A percentile compares a stretch with the other conserved stretches of the same genome.
These are phyloP conservation scores for Nysson spinosus DNA, from an alignment of 2,888 invertebrate genomes.

Conservation along the genomic window DNA sequence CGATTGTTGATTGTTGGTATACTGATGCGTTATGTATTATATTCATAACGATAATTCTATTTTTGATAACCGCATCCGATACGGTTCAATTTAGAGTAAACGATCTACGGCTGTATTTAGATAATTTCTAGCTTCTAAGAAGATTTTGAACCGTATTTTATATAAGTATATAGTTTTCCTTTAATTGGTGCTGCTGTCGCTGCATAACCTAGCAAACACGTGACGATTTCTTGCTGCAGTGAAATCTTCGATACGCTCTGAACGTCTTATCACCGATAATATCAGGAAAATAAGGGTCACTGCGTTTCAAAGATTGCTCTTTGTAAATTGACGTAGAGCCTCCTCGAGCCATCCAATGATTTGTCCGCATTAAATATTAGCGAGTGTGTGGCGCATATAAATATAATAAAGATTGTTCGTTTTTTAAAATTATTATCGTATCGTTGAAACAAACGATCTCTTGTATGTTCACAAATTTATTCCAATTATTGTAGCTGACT, in stretches of 20 bases:
- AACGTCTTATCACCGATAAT: too few species aligned
- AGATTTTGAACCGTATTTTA: constrained; percentile 7
- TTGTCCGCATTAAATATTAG: constrained; percentile 33
- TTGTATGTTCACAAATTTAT: constrained; percentile 54
- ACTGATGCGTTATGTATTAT: constrained; percentile 42
- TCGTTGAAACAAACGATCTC: constrained; percentile 50
- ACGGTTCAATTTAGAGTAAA: constrained; percentile 40
- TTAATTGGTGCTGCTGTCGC: constrained; percentile 28
- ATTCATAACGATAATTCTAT: constrained; percentile 49
- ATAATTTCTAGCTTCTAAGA: constrained; percentile 41
- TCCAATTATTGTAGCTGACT: constrained; percentile 56
- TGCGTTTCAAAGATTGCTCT: constrained; percentile 31
- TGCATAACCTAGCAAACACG: constrained; percentile 4
- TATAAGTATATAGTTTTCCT: constrained; percentile 15
- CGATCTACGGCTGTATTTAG: constrained; percentile 31
- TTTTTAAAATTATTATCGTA: constrained; percentile 38
- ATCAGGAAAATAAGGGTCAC: neutral
- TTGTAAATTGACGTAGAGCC: constrained; percentile 39
- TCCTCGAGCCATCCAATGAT: constrained; percentile 41
- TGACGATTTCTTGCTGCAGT: constrained; percentile 8
- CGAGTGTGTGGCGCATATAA: constrained; percentile 27
- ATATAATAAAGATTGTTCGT: constrained; percentile 30
- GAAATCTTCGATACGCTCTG: constrained; percentile 14
- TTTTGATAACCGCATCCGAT: constrained; percentile 50
- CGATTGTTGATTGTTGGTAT: constrained; percentile 45